These are phyloP conservation scores for Scaptodrosophila latifasciaeformis DNA, from an alignment of 2,888 invertebrate genomes.

Conservation along the genomic window DNA sequence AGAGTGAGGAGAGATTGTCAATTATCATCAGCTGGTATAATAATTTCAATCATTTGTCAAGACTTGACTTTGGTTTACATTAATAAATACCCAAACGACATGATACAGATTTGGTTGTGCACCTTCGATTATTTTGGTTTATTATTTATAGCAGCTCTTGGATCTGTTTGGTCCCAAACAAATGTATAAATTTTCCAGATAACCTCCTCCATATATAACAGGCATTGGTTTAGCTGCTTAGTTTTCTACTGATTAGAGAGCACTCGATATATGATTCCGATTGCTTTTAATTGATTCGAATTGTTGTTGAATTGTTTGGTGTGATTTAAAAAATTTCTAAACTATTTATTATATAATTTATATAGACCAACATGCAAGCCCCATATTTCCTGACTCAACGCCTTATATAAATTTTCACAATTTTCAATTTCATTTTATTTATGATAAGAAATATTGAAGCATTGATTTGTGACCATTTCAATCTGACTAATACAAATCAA, in stretches of 20 bases:
- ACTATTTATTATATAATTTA: slow-evolving; percentile 64
- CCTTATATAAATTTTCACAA: slow-evolving; percentile 7
- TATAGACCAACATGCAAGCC: slow-evolving; percentile 25
- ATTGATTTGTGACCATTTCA: slow-evolving; percentile 4
- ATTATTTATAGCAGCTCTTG: not conserved
- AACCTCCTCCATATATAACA: slow-evolving; percentile 18
- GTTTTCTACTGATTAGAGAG: slow-evolving; percentile 29
- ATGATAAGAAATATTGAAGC: too few species aligned
- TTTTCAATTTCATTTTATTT: slow-evolving; percentile 4
- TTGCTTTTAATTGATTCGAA: slow-evolving; percentile 69
- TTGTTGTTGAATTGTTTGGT: slow-evolving; percentile 66
- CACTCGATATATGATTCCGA: slow-evolving; percentile 51
- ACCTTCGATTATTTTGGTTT: not conserved
- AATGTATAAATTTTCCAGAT: slow-evolving; percentile 46
- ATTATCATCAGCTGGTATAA: slow-evolving; percentile 18
- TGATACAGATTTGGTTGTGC: too few species aligned
- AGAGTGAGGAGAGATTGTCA: too few species aligned
- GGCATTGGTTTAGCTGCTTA: not conserved
- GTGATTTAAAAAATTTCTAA: slow-evolving; percentile 69
- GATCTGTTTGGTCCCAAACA: slow-evolving; percentile 1
- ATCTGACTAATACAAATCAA: too few species aligned
- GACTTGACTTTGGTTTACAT: not conserved
- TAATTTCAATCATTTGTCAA: not conserved
- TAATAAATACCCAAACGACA: too few species aligned
- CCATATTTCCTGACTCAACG: slow-evolving; percentile 13